Conservation (phyloP, 2,113 vertebrate species). For the Anthoscopus minutus region DNA sequence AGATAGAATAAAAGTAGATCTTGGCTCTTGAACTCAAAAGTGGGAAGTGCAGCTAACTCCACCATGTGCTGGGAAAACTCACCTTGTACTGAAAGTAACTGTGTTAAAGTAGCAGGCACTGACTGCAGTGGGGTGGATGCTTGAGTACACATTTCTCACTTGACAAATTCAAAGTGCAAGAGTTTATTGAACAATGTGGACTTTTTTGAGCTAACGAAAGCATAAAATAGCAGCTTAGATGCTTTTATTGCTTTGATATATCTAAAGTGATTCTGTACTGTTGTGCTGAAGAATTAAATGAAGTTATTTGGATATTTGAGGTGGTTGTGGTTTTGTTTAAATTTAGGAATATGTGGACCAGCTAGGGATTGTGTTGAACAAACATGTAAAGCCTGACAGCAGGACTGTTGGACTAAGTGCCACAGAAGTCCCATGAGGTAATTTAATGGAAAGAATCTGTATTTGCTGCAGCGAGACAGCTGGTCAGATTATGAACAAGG, state of each 20-base stretch:
- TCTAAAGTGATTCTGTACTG: not conserved
- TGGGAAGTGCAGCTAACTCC: not conserved
- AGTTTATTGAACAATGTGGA: not conserved
- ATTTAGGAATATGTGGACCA: not conserved
- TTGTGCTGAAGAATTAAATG: conserved; percentile 4
- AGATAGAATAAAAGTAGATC: not conserved
- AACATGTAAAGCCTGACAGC: not conserved
- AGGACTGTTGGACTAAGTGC: not conserved
- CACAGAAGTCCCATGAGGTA: not conserved
- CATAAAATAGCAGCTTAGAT: not conserved
- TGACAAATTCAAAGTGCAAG: not conserved
- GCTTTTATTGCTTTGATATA: conserved; percentile 40
- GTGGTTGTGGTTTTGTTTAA: not conserved
- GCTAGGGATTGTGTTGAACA: not conserved
- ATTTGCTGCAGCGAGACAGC: not conserved
- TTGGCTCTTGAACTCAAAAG: not conserved
- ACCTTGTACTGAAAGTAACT: not conserved
- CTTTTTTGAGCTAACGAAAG: not conserved
- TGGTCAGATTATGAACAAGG: not conserved
- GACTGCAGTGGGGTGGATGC: not conserved
- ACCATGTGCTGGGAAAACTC: not conserved
- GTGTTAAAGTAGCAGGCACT: not conserved
- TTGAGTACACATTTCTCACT: not conserved
- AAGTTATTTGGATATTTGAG: not conserved
- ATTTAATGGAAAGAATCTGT: not conserved